Conservation (phyloP, 1,140 invertebrate genomes). For the Macrostomum lignano region DNA sequence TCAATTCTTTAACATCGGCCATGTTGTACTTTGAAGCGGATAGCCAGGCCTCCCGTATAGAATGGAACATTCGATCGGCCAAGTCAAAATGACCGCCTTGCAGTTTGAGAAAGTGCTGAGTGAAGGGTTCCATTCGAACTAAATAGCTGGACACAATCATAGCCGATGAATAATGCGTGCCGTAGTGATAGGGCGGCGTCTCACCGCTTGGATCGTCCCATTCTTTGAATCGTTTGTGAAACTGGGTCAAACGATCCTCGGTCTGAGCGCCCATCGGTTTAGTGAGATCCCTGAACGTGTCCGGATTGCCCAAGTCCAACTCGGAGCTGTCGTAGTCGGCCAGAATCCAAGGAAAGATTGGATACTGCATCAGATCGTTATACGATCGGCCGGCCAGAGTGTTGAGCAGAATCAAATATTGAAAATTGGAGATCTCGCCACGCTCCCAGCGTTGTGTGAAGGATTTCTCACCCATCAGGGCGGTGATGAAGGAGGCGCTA, state of each 20-base stretch:
- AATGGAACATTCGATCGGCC: slow-evolving; percentile 95
- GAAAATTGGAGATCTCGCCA: slow-evolving; percentile 7
- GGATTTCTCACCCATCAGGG: slow-evolving; percentile 79
- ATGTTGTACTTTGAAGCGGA: slow-evolving; percentile 90
- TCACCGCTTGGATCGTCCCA: slow-evolving; percentile 39
- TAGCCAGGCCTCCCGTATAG: slow-evolving; percentile 78
- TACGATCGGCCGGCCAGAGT: slow-evolving; percentile 44
- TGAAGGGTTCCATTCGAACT: slow-evolving; percentile 87
- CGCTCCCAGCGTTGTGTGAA: slow-evolving; percentile 81
- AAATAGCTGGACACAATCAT: slow-evolving; percentile 99
- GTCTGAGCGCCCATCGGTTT: slow-evolving; percentile 97
- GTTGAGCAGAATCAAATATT: slow-evolving; percentile 33
- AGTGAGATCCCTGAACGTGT: slow-evolving; percentile 74
- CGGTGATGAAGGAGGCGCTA: slow-evolving; percentile 57
- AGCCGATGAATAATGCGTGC: slow-evolving; percentile 89
- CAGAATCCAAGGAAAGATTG: slow-evolving; percentile 64
- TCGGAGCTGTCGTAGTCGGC: slow-evolving; percentile 32
- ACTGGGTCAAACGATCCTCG: slow-evolving; percentile 62
- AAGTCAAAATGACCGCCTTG: slow-evolving; percentile 93
- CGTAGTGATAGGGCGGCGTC: slow-evolving; percentile 93
- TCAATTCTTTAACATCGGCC: slow-evolving; percentile 95
- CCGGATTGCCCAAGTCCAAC: slow-evolving; percentile 52
- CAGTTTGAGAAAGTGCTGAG: slow-evolving; percentile 76
- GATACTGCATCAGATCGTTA: slow-evolving; percentile 66
- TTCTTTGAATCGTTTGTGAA: slow-evolving; percentile 66